Evolutionary conservation across 2,113 vertebrate genomes (phyloP).

Genomic region (Thunnus maccoyii): DNA sequence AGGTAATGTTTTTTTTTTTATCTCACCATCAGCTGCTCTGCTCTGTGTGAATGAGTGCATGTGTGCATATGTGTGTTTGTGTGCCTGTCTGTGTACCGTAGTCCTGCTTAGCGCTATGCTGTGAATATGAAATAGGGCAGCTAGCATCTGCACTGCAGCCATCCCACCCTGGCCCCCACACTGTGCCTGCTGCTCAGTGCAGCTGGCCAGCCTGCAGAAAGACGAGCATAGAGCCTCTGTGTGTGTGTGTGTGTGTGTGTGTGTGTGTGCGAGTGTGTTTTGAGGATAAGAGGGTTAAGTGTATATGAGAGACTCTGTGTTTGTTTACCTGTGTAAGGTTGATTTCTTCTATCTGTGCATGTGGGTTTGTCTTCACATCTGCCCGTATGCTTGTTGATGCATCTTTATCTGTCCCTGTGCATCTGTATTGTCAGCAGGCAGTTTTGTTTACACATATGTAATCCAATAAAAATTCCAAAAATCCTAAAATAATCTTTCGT

Average conservation of each 20-base stretch:
- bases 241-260: neutral
- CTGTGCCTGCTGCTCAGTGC: conserved; percentile 45
- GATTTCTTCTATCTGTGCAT: neutral
- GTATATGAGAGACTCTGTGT: neutral
- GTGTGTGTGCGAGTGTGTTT: neutral
- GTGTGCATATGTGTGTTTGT: conserved; percentile 20
- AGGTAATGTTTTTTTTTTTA: neutral
- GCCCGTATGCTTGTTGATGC: neutral
- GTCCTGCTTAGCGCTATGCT: conserved; percentile 63
- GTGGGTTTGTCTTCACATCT: neutral
- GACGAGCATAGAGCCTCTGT: neutral
- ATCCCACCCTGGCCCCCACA: conserved; percentile 56
- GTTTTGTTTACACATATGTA: neutral
- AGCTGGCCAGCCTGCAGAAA: conserved; percentile 56
- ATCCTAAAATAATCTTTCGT: neutral
- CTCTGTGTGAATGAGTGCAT: conserved; percentile 13
- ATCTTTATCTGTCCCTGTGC: neutral
- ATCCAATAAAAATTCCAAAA: neutral
- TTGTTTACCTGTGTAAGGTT: conserved; percentile 12
- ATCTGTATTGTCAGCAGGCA: neutral
- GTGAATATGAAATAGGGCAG: conserved; percentile 81
- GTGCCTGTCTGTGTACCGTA: conserved; percentile 50
- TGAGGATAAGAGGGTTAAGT: neutral
- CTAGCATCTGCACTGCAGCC: conserved; percentile 81
- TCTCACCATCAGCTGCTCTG: conserved; percentile 23